These are phyloP conservation scores for Spialia ferax DNA, from an alignment of 2,888 invertebrate genomes.

Conservation along the genomic window DNA sequence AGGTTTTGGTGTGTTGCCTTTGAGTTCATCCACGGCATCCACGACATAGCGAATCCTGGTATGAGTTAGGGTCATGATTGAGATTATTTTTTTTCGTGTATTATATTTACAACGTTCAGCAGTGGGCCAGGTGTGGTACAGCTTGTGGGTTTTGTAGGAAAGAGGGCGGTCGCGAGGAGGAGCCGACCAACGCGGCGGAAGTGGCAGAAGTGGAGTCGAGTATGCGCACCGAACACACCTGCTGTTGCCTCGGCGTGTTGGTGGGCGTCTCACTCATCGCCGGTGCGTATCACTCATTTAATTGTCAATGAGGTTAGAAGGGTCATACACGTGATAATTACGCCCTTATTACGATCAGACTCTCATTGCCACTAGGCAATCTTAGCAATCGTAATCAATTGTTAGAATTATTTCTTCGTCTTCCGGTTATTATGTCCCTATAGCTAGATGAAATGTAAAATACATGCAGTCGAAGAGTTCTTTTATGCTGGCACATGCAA, in stretches of 20 bases:
- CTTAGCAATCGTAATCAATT: too few relatives aligned
- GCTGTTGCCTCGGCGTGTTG: conserved; percentile 84
- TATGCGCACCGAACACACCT: conserved; percentile 80
- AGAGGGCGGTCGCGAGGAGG: conserved; percentile 84
- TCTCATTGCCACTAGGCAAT: too few relatives aligned
- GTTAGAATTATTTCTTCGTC: too few relatives aligned
- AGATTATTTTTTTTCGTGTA: too few relatives aligned
- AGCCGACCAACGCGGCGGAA: conserved; percentile 75
- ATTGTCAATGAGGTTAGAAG: not conserved
- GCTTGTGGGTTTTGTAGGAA: conserved; percentile 60
- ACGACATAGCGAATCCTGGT: too few relatives aligned
- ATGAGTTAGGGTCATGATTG: too few relatives aligned
- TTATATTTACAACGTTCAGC: too few relatives aligned
- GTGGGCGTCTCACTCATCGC: conserved; percentile 84
- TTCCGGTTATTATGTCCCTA: too few relatives aligned
- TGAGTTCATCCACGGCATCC: too few relatives aligned
- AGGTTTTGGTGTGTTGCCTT: too few relatives aligned
- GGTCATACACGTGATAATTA: not conserved
- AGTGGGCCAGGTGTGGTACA: not conserved
- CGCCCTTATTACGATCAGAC: not conserved
- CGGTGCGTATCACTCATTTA: conserved; percentile 59
- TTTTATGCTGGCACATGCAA: not conserved
- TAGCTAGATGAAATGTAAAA: too few relatives aligned
- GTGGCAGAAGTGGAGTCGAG: conserved; percentile 67
- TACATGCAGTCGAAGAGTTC: not conserved